Percentiles rank a stretch among this genome's conserved stretches.
Evolutionary conservation across 2,888 invertebrate genomes (phyloP).

Genomic region (Autographa pulchrina): DNA sequence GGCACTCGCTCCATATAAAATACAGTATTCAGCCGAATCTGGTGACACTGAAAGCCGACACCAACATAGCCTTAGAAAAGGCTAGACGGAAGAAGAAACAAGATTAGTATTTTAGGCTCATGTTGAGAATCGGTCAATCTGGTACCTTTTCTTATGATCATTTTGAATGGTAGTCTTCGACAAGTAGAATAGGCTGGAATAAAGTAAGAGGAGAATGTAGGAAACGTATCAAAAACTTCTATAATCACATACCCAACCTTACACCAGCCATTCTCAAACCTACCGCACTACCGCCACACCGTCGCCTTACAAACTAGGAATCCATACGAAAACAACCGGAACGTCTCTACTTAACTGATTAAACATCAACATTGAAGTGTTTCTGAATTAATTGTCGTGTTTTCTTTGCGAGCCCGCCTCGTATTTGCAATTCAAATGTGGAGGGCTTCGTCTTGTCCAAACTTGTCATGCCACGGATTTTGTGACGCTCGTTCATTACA

Average conservation of each 20-base stretch:
- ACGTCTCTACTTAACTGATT: conserved; percentile 77
- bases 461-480: conserved; percentile 62
- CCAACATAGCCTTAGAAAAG: no score
- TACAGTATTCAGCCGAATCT: no score
- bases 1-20: no score
- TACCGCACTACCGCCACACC: not conserved
- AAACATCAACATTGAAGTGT: conserved; percentile 74
- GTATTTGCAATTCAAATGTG: conserved; percentile 83
- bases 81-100: no score
- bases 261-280: not conserved
- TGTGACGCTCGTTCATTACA: conserved; percentile 44
- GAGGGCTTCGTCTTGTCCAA: conserved; percentile 63
- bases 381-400: conserved; percentile 84
- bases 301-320: conserved; percentile 25
- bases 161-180: not conserved
- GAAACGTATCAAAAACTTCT: not conserved
- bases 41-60: no score
- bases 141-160: not conserved
- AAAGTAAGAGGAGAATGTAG: not conserved
- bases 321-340: conserved; percentile 38
- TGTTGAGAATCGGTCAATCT: not conserved
- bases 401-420: conserved; percentile 74
- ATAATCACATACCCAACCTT: not conserved
- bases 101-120: no score
- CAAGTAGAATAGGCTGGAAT: no score